Evolutionary conservation across 1,140 invertebrate species (phyloP).

Genomic region (Hyphantria cunea): DNA sequence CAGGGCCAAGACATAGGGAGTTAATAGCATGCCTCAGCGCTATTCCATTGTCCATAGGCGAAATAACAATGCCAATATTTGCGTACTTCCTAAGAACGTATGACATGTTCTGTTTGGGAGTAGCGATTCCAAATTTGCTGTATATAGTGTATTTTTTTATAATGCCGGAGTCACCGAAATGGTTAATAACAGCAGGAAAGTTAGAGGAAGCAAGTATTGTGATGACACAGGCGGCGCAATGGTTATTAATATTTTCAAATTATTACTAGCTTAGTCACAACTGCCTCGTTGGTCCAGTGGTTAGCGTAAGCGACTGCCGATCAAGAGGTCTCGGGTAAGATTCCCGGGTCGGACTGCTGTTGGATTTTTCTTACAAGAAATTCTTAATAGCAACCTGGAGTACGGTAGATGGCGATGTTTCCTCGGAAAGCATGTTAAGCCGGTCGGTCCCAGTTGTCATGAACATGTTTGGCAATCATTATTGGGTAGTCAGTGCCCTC

Average conservation of each 20-base stretch:
- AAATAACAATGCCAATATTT: slow-evolving; percentile 79
- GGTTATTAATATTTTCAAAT: slow-evolving; percentile 19
- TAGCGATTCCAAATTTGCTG: slow-evolving; percentile 73
- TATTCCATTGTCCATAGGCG: slow-evolving; percentile 71
- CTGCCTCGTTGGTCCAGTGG: no score
- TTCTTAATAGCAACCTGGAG: no score
- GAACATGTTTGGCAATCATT: no score
- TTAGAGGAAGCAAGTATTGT: slow-evolving; percentile 65
- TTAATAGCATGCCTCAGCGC: slow-evolving; percentile 51
- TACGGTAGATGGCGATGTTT: no score
- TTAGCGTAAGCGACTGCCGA: no score
- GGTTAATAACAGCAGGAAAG: slow-evolving; percentile 74
- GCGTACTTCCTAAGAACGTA: slow-evolving; percentile 82
- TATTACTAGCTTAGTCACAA: no score
- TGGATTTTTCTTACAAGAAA: no score
- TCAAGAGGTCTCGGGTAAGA: no score
- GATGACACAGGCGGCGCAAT: slow-evolving; percentile 63
- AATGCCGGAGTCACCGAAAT: slow-evolving; percentile 80
- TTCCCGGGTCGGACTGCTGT: no score
- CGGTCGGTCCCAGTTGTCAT: no score
- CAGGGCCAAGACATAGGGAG: slow-evolving; percentile 33
- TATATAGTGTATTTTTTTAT: slow-evolving; percentile 60
- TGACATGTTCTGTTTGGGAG: slow-evolving; percentile 78
- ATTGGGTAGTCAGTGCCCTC: no score
- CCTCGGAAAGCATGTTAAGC: no score